Conservation (phyloP, 1,140 invertebrate genomes). For the Aphaenogaster floridana region DNA sequence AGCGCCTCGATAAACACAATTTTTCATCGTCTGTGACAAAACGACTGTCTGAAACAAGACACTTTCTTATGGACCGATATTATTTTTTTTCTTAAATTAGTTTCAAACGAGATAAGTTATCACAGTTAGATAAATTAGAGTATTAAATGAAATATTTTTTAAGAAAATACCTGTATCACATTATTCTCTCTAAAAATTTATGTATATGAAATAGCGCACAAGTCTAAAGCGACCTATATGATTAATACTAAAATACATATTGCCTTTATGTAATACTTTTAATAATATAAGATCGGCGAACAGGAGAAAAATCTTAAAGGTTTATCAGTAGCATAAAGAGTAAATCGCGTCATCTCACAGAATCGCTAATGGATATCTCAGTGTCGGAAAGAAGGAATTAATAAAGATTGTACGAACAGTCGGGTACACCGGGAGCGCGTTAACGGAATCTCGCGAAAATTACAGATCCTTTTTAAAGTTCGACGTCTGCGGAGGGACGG, state of each 20-base stretch:
- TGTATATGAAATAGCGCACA: not conserved
- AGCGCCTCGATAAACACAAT: constrained; percentile 43
- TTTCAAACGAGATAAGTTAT: not conserved
- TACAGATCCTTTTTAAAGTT: constrained; percentile 63
- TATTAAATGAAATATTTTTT: not conserved
- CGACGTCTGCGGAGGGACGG: constrained; percentile 51
- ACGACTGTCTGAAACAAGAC: not conserved
- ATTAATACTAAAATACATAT: not conserved
- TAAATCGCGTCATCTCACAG: constrained; percentile 9
- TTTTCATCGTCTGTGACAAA: constrained; percentile 42
- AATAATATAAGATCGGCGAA: not conserved
- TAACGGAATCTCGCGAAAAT: constrained; percentile 46
- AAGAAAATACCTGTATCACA: too few relatives aligned
- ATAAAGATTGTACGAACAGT: constrained; percentile 6
- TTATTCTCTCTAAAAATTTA: constrained; percentile 23
- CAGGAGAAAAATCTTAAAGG: not conserved
- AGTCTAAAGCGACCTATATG: not conserved
- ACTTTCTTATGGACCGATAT: not conserved
- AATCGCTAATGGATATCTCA: constrained; percentile 50
- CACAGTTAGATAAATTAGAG: not conserved
- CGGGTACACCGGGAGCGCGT: not conserved
- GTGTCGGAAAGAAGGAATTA: constrained; percentile 24
- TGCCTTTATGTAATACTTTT: not conserved
- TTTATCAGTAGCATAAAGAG: constrained; percentile 5
- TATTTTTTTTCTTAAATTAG: constrained; percentile 15